phyloP scores from a whole-genome alignment of 1,140 invertebrate species.

The Neoseiulus cucumeris region DNA sequence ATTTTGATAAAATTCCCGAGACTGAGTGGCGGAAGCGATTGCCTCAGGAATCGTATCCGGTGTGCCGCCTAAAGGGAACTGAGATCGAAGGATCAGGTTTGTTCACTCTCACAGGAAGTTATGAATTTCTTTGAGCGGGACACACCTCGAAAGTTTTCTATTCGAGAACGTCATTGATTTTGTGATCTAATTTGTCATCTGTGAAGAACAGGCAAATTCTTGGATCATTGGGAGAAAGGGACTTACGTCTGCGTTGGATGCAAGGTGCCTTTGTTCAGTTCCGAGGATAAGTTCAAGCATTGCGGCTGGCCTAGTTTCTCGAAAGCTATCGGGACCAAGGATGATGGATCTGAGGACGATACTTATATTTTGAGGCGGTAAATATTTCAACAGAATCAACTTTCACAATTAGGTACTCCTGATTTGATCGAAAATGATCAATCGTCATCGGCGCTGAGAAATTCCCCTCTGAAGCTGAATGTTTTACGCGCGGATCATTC shows the following conservation, averaged over 20 bases:
- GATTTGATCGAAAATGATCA: no score
- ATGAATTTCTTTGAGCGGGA: no score
- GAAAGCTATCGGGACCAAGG: background rate
- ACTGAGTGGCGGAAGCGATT: background rate
- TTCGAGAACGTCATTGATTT: no score
- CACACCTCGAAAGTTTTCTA: no score
- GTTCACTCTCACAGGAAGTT: background rate
- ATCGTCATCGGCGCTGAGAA: no score
- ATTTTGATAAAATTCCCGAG: background rate
- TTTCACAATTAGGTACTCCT: no score
- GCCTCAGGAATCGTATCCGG: background rate
- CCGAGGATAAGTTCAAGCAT: background rate
- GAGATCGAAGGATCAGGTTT: conserved; percentile 2
- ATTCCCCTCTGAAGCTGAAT: no score
- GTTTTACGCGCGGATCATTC: no score
- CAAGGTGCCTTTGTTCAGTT: background rate
- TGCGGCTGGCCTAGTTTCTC: background rate
- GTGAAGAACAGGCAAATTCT: background rate
- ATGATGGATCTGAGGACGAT: background rate
- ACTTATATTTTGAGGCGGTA: background rate
- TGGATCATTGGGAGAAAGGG: background rate
- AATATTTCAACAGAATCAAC: no score
- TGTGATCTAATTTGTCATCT: no score
- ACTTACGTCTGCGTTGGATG: background rate
- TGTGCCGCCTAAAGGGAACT: background rate